Evolutionary conservation across 2,113 vertebrate genomes (phyloP).

Genomic region (Antennarius striatus): DNA sequence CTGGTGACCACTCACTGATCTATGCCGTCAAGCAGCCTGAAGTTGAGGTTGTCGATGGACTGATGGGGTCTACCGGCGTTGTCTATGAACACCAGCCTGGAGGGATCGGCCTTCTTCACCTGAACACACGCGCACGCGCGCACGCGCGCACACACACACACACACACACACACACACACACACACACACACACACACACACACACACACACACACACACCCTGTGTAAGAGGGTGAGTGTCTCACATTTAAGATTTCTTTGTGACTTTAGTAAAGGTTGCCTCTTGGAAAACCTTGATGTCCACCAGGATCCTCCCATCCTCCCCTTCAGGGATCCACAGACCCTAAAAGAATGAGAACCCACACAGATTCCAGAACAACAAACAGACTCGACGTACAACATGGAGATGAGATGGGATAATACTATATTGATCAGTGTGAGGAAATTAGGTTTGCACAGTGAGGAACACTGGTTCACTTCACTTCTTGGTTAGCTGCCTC

Average conservation of each 20-base stretch:
- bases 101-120: constrained; percentile 84
- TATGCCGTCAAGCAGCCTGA: constrained; percentile 89
- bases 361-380: too few species aligned
- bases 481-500: too few species aligned
- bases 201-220: neutral
- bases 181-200: constrained; percentile 1
- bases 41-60: constrained; percentile 86
- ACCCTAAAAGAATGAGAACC: constrained; percentile 75
- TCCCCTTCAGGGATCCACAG: constrained; percentile 96
- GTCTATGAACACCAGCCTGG: constrained; percentile 91
- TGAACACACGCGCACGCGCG: constrained; percentile 49
- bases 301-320: constrained; percentile 93
- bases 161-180: constrained; percentile 3
- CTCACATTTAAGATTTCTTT: constrained; percentile 96
- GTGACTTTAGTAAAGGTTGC: constrained; percentile 94
- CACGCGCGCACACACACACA: constrained; percentile 1
- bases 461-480: too few species aligned
- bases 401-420: too few species aligned
- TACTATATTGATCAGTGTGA: too few species aligned
- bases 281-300: constrained; percentile 95
- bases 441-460: too few species aligned
- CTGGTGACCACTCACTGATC: constrained; percentile 78
- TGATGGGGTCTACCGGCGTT: constrained; percentile 86
- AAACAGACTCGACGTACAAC: too few species aligned
- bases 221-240: neutral